Base-by-base conservation (phyloP, 1,140 invertebrate genomes). In the Drosophila azteca region DNA sequence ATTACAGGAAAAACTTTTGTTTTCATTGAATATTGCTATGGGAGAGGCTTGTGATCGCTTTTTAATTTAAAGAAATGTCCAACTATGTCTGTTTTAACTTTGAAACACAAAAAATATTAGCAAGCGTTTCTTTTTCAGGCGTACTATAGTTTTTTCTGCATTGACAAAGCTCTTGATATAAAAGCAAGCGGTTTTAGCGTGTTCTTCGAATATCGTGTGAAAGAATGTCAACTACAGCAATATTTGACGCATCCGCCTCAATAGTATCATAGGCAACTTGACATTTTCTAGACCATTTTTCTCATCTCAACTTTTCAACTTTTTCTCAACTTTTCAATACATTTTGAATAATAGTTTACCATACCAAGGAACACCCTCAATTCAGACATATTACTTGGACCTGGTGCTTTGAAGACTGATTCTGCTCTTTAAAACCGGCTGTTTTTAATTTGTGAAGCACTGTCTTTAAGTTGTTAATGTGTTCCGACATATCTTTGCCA, bases 1-100 rank as follows among this genome's bases (percentile, higher is more conserved):
- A 61, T 61, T 26, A 51, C 7, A n/a, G 50, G 66, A 51, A 69
- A 53, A 2, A n/a, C 57, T 58, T 61, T 69, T 69, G 20, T 29
- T 50, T 55, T 52, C 44, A 15, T 11, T 26, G 24, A 54, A 51
- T 9, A 54, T 46, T n/a, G 35, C 6, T 35, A 44, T 24, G 22
- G n/a, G n/a, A 67, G 22, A 15, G 57, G 51, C 24, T 62, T 54
- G 44, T 54, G 49, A 45, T 62, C n/a, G n/a, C n/a, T n/a, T n/a
- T n/a, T n/a, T n/a, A 46, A 6, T 31, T 15, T 17, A 68, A 22
- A 8, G 15, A 31, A 22, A 45, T 45, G 46, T 45, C 45, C 43
- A 58, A 24, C 24, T 24, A 46, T 48, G 11, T 17, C 26, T 39
- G 55, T 35, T 29, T 46, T 11, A 59, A 22, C 1, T 51, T 61